Evolutionary conservation across 2,113 vertebrate species (phyloP).

Genomic region (Electrona antarctica): DNA sequence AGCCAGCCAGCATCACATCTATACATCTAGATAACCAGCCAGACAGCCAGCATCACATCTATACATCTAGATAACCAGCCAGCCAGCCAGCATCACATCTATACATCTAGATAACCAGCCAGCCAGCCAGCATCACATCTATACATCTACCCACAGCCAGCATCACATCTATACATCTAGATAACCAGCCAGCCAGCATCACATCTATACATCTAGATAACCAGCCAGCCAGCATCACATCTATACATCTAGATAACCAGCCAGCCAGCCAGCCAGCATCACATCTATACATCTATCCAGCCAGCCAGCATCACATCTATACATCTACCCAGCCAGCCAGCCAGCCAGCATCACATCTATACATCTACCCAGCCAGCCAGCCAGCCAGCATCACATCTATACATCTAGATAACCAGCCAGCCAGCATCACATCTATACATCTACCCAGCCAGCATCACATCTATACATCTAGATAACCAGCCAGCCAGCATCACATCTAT

Average conservation of each 20-base stretch:
- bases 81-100: too few relatives aligned
- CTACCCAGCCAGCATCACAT: too few relatives aligned
- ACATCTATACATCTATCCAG: constrained; percentile 6
- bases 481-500: not conserved
- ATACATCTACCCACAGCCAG: constrained; percentile 11
- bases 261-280: not conserved
- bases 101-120: not conserved
- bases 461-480: too few relatives aligned
- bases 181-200: not conserved
- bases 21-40: constrained; percentile 10
- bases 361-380: not conserved
- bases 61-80: too few relatives aligned
- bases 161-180: too few relatives aligned
- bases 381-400: not conserved
- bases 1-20: not conserved
- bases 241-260: too few relatives aligned
- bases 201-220: too few relatives aligned
- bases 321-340: not conserved
- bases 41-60: not conserved
- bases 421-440: too few relatives aligned
- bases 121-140: not conserved
- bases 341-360: too few relatives aligned
- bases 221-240: too few relatives aligned
- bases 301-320: too few relatives aligned
- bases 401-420: constrained; percentile 8